A percentile compares a stretch with the other conserved stretches of the same genome.
Evolutionary conservation across 2,888 invertebrate genomes (phyloP).

Genomic region (Dromius quadrimaculatus): DNA sequence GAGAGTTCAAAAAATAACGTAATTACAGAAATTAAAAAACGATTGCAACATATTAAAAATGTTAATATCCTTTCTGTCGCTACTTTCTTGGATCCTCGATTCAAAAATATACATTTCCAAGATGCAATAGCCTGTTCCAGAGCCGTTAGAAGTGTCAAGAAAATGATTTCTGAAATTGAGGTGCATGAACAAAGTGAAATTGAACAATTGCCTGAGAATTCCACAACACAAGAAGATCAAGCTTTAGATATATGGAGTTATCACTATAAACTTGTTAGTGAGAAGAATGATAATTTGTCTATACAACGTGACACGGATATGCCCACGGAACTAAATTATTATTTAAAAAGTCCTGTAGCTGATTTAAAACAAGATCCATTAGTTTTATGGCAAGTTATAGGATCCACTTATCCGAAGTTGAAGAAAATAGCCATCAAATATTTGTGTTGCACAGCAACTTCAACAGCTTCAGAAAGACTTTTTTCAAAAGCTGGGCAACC

Average conservation of each 20-base stretch:
- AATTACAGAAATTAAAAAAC: not conserved
- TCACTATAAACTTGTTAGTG: not conserved
- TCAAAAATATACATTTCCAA: conserved; percentile 46
- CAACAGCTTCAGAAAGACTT: conserved; percentile 1
- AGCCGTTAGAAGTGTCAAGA: not conserved
- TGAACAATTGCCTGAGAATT: not conserved
- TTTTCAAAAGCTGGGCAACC: conserved; percentile 1
- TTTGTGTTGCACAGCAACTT: not conserved
- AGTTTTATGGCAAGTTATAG: not conserved
- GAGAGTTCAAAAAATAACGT: not conserved
- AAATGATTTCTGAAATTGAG: not conserved
- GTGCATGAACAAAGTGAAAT: not conserved
- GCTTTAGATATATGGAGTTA: not conserved
- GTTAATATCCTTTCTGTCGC: conserved; percentile 17
- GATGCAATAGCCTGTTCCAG: not conserved
- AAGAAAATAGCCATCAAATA: not conserved
- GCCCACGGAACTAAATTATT: not conserved
- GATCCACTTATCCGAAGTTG: not conserved
- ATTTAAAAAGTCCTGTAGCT: not conserved
- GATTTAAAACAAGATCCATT: not conserved
- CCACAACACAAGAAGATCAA: not conserved
- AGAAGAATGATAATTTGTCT: no score
- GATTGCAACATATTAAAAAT: conserved; percentile 38
- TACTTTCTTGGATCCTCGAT: conserved; percentile 45
- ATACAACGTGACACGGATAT: not conserved